Evolutionary conservation across 2,888 invertebrate genomes (phyloP).

Genomic region (Pterostichus madidus): DNA sequence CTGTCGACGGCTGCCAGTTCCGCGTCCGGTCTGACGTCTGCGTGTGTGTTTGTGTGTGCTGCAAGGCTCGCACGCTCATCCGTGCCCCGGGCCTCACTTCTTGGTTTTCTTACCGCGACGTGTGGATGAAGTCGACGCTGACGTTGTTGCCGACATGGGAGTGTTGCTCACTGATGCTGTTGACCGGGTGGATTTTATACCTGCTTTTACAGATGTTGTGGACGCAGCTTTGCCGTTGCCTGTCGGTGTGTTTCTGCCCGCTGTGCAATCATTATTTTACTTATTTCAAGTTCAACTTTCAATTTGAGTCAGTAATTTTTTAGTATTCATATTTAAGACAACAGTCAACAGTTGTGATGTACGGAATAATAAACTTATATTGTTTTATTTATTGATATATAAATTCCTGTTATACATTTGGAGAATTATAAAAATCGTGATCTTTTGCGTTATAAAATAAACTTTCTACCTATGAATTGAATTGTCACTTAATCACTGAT

Average conservation of each 20-base stretch:
- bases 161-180: slow-evolving; percentile 33
- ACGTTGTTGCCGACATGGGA: slow-evolving; percentile 29
- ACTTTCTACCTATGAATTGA: too few species aligned
- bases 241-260: slow-evolving; percentile 64
- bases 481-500: too few species aligned
- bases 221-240: slow-evolving; percentile 59
- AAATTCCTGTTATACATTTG: too few species aligned
- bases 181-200: slow-evolving; percentile 42
- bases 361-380: not conserved
- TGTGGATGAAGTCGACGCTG: slow-evolving; percentile 77
- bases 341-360: too few species aligned
- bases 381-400: not conserved
- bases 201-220: slow-evolving; percentile 65
- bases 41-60: slow-evolving; percentile 65
- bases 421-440: too few species aligned
- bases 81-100: slow-evolving; percentile 77
- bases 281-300: not conserved
- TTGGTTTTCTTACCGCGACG: slow-evolving; percentile 75
- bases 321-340: too few species aligned
- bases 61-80: slow-evolving; percentile 73
- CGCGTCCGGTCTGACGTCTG: slow-evolving; percentile 38
- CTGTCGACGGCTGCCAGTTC: slow-evolving; percentile 46
- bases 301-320: not conserved
- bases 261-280: slow-evolving; percentile 20
- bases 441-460: too few species aligned